Evolutionary conservation across 2,888 invertebrate species (phyloP), one percentile per base, ranked within the genome.

Genomic region (Microctonus aethiopoides): DNA sequence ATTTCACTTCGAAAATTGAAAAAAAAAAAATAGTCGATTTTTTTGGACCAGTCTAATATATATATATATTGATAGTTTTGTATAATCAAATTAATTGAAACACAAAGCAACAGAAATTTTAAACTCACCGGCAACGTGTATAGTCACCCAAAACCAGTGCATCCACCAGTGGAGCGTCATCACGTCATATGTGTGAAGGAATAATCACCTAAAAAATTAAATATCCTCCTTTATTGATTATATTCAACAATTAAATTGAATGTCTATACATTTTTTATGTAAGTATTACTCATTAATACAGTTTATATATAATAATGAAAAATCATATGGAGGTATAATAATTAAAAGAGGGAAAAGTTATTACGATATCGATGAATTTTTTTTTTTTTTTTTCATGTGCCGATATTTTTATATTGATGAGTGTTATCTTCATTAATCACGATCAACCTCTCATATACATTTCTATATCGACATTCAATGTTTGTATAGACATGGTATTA

Each of bases 121-220:
- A 74, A 70, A 81, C 83, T 82, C 75, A 85, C 85, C 83, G 69
- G 82, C 80, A 74, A 84, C 78, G 75, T 84, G 87, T 85, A 87
- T 84, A 85, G 94, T 94, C 89, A 94, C 92, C 94, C 94, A 94
- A 88, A 94, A 94, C 94, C 94, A 94, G 87, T 94, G 94, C 90
- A 93, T 94, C 93, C 94, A 94, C 93, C 93, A 94, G 87, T 93
- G 93, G 84, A 93, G 89, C 88, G 93, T 94, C 94, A 94, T 94
- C 92, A 92, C 88, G 89, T 87, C 87, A 88, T 88, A 68, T 75
- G 76, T 70, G 72, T 67, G 7, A 46, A 46, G 66, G 66, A 73
- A 63, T 39, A 67, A 75, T 61, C 77, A 77, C 75, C 78, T 67
- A 56, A 67, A 68, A 72, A 24, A 81, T 59, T 59, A 63, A 68